Evolutionary conservation across 1,140 invertebrate genomes (phyloP), one percentile per base, ranked within the genome.

Genomic region (Stenopsyche tienmushanensis): DNA sequence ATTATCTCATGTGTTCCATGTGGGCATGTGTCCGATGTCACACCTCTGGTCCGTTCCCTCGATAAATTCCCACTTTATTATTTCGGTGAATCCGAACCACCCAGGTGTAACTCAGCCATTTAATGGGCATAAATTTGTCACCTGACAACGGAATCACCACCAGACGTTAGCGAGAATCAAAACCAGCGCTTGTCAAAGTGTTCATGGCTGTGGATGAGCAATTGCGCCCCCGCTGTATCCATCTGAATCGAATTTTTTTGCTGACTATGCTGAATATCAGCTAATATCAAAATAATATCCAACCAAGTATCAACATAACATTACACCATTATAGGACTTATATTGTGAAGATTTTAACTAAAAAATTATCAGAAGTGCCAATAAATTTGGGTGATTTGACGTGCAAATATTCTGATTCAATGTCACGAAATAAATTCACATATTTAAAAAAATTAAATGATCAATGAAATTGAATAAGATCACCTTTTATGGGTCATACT

Each of bases 101-200:
- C 67, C 67, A 69, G 63, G 58, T 52, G 64, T 47, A 57, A 60
- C 23, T 60, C 50, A 55, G 63, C 50, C 55, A 20, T 60, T 50
- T 62, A 58, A 62, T 62, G 67, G 50, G 63, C 63, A 69, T 69
- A 69, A 69, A 69, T 69, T 69, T 64, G 63, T 69, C 57, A 50
- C 57, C 63, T 55, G 66, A 69, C 67, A 62, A 63, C 42, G 18
- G 42, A 69, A 64, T 64, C 62, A 64, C 62, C 62, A 34, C 50
- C 44, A 42, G 21, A 18, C 20, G 41, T 52, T 23, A 47, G 59
- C 17, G 59, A 41, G 13, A 24, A 10, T 25, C 54, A 41, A 15
- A 20, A 15, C 39, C 55, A 45, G 55, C 13, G 15, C 41, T 47
- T 18, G 29, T 7, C n/a, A 34, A 60, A 25, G 21, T 34, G 52